phyloP scores from a whole-genome alignment of 1,140 invertebrate species.

The Calosoma granatense region DNA sequence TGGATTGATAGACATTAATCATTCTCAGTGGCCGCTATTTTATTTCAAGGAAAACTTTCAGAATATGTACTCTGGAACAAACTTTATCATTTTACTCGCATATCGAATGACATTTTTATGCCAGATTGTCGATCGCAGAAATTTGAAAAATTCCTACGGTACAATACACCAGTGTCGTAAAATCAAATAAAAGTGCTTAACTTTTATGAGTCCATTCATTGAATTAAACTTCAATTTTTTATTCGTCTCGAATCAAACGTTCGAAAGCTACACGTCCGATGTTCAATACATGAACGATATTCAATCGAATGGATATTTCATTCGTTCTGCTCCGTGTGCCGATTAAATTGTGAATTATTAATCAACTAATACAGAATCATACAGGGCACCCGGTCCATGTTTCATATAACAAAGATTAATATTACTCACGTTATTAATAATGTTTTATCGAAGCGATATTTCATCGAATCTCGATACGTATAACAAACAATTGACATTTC shows the following conservation, averaged over 20 bases:
- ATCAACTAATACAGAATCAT: background rate
- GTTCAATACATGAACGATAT: background rate
- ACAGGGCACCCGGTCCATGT: background rate
- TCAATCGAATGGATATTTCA: background rate
- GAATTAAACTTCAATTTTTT: slow-evolving; percentile 8
- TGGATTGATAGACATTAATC: too few species aligned
- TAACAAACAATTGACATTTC: too few species aligned
- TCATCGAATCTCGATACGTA: background rate
- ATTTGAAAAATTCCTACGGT: too few species aligned
- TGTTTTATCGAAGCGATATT: background rate
- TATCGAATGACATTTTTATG: too few species aligned
- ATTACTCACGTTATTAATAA: background rate
- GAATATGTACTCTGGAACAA: too few species aligned
- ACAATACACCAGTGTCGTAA: background rate
- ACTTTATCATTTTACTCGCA: too few species aligned
- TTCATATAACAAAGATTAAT: background rate
- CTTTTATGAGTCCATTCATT: slow-evolving; percentile 8
- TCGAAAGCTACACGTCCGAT: background rate
- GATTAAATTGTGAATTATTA: slow-evolving; percentile 8
- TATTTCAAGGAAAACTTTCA: too few species aligned
- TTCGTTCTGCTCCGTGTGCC: background rate
- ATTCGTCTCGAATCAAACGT: background rate
- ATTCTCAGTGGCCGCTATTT: too few species aligned
- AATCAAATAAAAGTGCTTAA: slow-evolving; percentile 4
- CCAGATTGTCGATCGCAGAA: too few species aligned